phyloP scores from a whole-genome alignment of 2,888 invertebrate genomes.

The Tetragonula carbonaria region DNA sequence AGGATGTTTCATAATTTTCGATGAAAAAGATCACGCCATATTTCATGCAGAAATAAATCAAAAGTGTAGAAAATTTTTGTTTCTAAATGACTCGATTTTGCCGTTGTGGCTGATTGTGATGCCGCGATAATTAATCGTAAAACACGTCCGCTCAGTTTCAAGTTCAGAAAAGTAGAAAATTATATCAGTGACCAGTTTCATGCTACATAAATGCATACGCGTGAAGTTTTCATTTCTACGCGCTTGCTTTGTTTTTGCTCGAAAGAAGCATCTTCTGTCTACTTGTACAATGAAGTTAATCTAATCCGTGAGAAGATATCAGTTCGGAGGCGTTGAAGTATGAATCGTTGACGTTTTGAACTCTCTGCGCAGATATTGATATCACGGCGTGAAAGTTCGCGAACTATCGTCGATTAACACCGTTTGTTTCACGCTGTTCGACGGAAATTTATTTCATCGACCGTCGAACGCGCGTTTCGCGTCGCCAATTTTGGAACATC shows the following conservation, averaged over 20 bases:
- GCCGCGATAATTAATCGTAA: not conserved
- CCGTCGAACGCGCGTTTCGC: not conserved
- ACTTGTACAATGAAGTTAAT: constrained; percentile 11
- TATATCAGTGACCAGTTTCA: not conserved
- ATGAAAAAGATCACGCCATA: not conserved
- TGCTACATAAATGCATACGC: not conserved
- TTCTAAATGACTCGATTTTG: not conserved
- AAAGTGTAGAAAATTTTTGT: not conserved
- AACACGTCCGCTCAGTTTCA: not conserved
- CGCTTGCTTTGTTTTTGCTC: not conserved
- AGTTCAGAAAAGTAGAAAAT: not conserved
- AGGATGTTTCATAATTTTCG: constrained; percentile 4
- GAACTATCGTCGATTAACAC: constrained; percentile 24
- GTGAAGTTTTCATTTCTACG: not conserved
- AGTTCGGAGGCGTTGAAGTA: constrained; percentile 6
- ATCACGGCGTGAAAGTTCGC: constrained; percentile 10
- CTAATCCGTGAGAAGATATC: constrained; percentile 42
- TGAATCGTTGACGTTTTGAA: constrained; percentile 33
- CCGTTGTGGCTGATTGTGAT: not conserved
- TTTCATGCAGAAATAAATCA: not conserved
- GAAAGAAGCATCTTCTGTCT: not conserved
- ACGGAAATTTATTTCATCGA: not conserved
- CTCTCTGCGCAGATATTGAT: constrained; percentile 26
- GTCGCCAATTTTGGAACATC: not conserved
- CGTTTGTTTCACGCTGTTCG: not conserved